phyloP scores from a whole-genome alignment of 2,113 vertebrate species.

The Odobenus rosmarus region DNA sequence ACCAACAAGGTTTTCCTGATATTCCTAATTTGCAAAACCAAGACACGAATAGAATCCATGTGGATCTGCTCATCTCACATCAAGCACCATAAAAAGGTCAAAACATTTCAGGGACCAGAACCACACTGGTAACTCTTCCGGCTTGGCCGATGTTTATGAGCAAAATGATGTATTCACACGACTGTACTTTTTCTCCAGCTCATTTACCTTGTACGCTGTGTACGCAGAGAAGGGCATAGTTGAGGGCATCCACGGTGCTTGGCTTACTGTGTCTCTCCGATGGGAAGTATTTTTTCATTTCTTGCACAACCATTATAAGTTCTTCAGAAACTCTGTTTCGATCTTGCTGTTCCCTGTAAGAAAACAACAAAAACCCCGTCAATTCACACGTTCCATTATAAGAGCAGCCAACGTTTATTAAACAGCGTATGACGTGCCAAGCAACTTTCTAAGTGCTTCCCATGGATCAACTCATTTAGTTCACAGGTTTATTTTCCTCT shows the following conservation, averaged over 20 bases:
- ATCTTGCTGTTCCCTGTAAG: conserved; percentile 76
- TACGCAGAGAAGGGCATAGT: conserved; percentile 92
- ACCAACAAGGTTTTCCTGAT: background rate
- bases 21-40: background rate
- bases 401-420: accelerated
- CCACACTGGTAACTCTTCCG: background rate
- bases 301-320: conserved; percentile 88
- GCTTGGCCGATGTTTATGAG: accelerated
- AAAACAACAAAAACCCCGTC: background rate
- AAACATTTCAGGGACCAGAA: background rate
- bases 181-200: accelerated
- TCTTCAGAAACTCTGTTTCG: conserved; percentile 86
- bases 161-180: accelerated
- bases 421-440: accelerated
- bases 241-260: conserved; percentile 90
- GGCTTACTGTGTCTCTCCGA: conserved; percentile 89
- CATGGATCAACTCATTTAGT: background rate
- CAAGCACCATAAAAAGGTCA: background rate
- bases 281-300: conserved; percentile 93
- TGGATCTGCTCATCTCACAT: background rate
- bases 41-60: background rate
- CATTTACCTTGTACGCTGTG: conserved; percentile 90
- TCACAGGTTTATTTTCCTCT: background rate
- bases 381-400: background rate
- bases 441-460: background rate